Evolutionary conservation across 2,113 vertebrate genomes (phyloP), one percentile per base, ranked within the genome.

Genomic region (Felis chaus): DNA sequence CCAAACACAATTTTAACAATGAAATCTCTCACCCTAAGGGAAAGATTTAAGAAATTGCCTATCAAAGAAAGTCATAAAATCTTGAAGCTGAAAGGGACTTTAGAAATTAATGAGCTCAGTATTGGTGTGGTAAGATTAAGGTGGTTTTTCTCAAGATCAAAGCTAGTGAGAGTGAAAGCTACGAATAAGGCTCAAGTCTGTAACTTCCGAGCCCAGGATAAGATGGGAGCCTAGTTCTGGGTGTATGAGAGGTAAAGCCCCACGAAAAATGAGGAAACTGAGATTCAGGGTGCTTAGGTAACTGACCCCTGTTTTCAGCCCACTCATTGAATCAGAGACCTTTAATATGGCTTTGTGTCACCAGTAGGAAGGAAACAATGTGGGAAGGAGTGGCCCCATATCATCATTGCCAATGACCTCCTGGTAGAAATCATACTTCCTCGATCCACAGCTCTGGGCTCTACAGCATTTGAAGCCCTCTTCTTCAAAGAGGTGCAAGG

Each of bases 11-110:
- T 93, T 95, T 95, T 92, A 83, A 86, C 76, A 71, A 96, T 91
- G 55, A 96, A 97, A 73, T 11, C 21, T 97, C 74, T 91, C 89
- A 93, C 3, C 0, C n/a, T 79, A 65, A 89, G 71, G 73, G 50
- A n/a, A 98, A 97, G 95, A 97, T 68, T 85, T n/a, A 63, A 92
- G 82, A 98, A 95, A 96, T 81, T 83, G 13, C 68, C 89, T 85
- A 69, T 81, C 71, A 93, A 74, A 91, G 31, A 68, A 95, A 87
- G 19, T 96, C 12, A 7, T 95, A 91, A 91, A 73, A 91, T 93
- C 36, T 80, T 88, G 63, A 91, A 93, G 13, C 69, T 48, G 18
- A 74, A 89, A 94, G 19, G 12, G 12, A 78, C 19, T 61, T 81
- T 86, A 92, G 66, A 92, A 83, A 91, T 93, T 78, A 91, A 95